Conservation (phyloP, 2,797 vertebrate genomes). For the Chelon labrosus region DNA sequence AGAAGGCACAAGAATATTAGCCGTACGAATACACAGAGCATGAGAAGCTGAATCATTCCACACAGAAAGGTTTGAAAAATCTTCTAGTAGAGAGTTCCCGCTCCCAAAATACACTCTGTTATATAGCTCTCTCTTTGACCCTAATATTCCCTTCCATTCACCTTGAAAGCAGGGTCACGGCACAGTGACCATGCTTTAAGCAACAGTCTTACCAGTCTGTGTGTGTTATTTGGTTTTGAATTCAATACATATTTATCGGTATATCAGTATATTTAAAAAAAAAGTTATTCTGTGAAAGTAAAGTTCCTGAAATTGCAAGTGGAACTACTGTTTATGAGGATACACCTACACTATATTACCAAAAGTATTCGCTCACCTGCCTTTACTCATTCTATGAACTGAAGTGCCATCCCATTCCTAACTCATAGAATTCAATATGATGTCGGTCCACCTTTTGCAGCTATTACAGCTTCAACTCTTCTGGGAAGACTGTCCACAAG, state of each 20-base stretch:
- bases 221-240: background rate
- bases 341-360: too few species aligned
- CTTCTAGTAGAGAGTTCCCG: slow-evolving; percentile 66
- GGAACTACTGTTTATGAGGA: slow-evolving; percentile 4
- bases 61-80: slow-evolving; percentile 71
- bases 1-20: slow-evolving; percentile 70
- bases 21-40: slow-evolving; percentile 76
- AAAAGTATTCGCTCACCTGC: too few species aligned
- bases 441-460: too few species aligned
- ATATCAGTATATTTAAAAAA: slow-evolving; percentile 4
- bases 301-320: slow-evolving; percentile 5
- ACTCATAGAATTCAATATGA: too few species aligned
- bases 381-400: too few species aligned
- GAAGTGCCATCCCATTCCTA: too few species aligned
- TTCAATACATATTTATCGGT: slow-evolving; percentile 12
- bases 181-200: background rate
- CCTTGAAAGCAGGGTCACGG: slow-evolving; percentile 53
- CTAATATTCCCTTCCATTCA: slow-evolving; percentile 56
- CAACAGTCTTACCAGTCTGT: too few species aligned
- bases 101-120: slow-evolving; percentile 46
- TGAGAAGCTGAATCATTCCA: slow-evolving; percentile 54
- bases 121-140: slow-evolving; percentile 45
- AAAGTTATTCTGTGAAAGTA: slow-evolving; percentile 14
- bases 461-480: too few species aligned
- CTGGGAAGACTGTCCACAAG: too few species aligned